Evolutionary conservation across 2,113 vertebrate genomes (phyloP).

Genomic region (Talpa occidentalis): DNA sequence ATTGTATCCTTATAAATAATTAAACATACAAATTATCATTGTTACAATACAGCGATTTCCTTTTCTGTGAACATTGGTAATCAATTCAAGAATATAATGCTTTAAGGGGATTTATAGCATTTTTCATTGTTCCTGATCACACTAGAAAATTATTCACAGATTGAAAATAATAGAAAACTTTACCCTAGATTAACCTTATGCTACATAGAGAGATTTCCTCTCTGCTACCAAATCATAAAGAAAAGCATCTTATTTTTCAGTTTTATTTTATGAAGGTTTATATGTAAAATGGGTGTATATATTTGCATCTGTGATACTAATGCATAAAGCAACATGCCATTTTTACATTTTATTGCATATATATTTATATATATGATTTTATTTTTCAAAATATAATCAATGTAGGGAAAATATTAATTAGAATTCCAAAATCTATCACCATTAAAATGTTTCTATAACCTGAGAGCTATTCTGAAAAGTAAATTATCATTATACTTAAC

Average conservation of each 20-base stretch:
- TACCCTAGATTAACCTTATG: neutral
- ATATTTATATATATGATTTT: neutral
- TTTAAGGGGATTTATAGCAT: constrained; percentile 66
- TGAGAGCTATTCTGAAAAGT: neutral
- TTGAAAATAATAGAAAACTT: constrained; percentile 23
- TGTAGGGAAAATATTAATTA: neutral
- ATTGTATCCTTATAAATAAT: constrained; percentile 84
- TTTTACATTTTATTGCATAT: neutral
- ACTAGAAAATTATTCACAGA: constrained; percentile 49
- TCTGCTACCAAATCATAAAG: neutral
- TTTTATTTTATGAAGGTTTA: neutral
- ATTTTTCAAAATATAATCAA: neutral
- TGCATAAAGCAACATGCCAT: neutral
- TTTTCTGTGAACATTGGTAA: constrained; percentile 71
- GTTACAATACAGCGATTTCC: constrained; percentile 77
- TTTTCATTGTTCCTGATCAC: constrained; percentile 50
- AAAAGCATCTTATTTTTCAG: neutral
- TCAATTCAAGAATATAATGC: constrained; percentile 62
- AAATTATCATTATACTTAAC: constrained; percentile 7
- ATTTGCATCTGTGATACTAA: constrained; percentile 29
- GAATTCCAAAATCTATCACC: neutral
- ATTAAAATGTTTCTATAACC: neutral
- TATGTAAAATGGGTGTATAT: neutral
- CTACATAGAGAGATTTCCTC: neutral
- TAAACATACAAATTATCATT: constrained; percentile 85